Percentiles rank a stretch among this genome's conserved stretches.
These are phyloP conservation scores for Dasypogon diadema DNA, from an alignment of 2,888 invertebrate genomes.

Conservation along the genomic window DNA sequence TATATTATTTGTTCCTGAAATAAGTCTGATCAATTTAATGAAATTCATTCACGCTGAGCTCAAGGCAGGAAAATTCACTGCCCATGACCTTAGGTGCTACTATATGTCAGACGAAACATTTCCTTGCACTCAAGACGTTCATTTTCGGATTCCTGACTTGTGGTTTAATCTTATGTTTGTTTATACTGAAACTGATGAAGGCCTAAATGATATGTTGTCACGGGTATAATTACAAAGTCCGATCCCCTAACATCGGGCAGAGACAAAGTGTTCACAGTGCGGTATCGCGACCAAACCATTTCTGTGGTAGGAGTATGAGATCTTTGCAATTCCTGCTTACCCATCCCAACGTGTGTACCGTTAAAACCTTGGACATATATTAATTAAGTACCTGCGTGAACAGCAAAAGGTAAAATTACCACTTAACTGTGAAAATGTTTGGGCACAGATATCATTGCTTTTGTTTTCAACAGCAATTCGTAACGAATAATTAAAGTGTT, in stretches of 20 bases:
- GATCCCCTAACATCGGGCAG: slow-evolving; percentile 22
- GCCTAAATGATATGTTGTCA: slow-evolving; percentile 42
- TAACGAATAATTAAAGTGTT: slow-evolving; percentile 49
- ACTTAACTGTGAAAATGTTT: slow-evolving; percentile 48
- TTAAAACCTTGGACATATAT: slow-evolving; percentile 45
- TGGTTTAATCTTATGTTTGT: slow-evolving; percentile 31
- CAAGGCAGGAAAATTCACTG: no score
- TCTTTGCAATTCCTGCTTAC: not conserved
- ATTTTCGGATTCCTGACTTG: slow-evolving; percentile 6
- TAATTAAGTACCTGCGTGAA: slow-evolving; percentile 43
- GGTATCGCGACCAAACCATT: not conserved
- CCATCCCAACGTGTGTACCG: slow-evolving; percentile 45
- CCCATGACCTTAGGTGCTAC: slow-evolving; percentile 46
- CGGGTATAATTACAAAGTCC: slow-evolving; percentile 31
- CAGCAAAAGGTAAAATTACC: slow-evolving; percentile 36
- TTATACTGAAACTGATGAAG: slow-evolving; percentile 48
- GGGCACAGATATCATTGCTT: slow-evolving; percentile 35
- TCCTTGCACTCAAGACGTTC: not conserved
- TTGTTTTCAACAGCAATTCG: slow-evolving; percentile 27
- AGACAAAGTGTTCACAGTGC: slow-evolving; percentile 41
- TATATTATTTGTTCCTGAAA: no score
- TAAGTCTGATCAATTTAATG: no score
- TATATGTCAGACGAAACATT: slow-evolving; percentile 44
- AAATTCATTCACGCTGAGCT: no score
- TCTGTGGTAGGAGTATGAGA: not conserved